Evolutionary conservation across 2,797 vertebrate genomes (phyloP), one percentile per base, ranked within the genome.

Genomic region (Tapirus indicus): DNA sequence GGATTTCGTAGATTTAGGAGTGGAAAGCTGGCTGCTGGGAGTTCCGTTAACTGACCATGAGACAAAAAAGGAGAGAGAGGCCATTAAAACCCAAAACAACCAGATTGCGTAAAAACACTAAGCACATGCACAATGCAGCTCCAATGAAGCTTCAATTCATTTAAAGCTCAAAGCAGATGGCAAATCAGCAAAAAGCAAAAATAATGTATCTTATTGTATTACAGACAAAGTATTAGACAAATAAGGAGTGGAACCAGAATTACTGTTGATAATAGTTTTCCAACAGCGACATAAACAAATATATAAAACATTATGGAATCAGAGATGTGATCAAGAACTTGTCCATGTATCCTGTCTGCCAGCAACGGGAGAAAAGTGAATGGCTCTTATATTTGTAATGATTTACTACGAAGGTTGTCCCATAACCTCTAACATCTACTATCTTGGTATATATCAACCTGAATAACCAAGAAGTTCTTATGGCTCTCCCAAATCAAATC

Each of bases 1-100:
- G 85, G 99, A 99, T 98, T 99, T 99, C 2, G 99, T 99, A 96
- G 99, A 99, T 98, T 99, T 99, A 18, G 99, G 99, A 93, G 99
- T 99, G 54, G 99, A 99, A 92, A 99, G 98, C 11, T 99, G 99
- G 98, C 99, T 99, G 98, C 99, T 99, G 94, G 99, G 99, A 38
- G 99, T 98, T 85, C 99, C 99, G 68, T 99, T 99, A 62, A 99
- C 99, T 99, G 98, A 8, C 23, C 93, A 84, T 66, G 62, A 95
- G 96, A 97, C 71, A 98, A 98, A 62, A 86, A 86, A 95, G 93
- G 25, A 89, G 94, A 97, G 3, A 97, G 85, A 87, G 0, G 35
- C 72, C n/a, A 96, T 87, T 64, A 95, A 38, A 95, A 96, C 23
- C 41, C 47, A 79, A 54, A 91, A 27, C 1, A 7, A 58, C 3